Evolutionary conservation across 2,888 invertebrate genomes (phyloP), one percentile per base, ranked within the genome.

Genomic region (Pemphredon lugubris): DNA sequence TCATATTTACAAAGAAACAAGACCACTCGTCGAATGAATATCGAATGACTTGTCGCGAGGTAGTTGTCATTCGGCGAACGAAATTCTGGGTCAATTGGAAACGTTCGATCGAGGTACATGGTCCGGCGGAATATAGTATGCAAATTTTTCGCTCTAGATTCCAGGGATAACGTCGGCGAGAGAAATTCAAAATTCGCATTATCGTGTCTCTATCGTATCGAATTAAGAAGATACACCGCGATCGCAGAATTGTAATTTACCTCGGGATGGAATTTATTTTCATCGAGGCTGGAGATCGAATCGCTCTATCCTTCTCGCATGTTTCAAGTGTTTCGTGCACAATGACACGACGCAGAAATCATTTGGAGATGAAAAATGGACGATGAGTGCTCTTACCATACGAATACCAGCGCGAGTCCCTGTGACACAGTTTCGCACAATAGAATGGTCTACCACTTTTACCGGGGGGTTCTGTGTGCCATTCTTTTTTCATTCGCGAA

Each of bases 341-440:
- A 61, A 54, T 18, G 39, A 18, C 48, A 59, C 37, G 30, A 59
- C 55, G 67, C 67, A 57, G 67, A 57, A 71, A 58, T 74, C 63
- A 58, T 67, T 60, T 39, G 66, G 48, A 60, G 63, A 57, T 67
- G 70, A 57, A 74, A 71, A 75, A 74, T 70, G 61, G 57, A 69
- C 55, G 58, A 30, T 42, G 67, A 60, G 65, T 40, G 58, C 65
- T 61, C 78, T 69, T 69, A 48, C 61, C 65, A 51, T 30, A 32
- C 58, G 65, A 55, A 58, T 57, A 55, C 53, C 66, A n/a, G n/a
- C n/a, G n/a, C n/a, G 63, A 73, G 71, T 69, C 64, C 70, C 78
- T 78, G 71, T 79, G 79, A 78, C 79, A 79, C 73, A 79, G 76
- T 79, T 79, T 73, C 61, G 50, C 59, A 79, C 79, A 79, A 79